Base-by-base conservation (phyloP, 2,113 vertebrate genomes). In the Speoplatyrhinus poulsoni region DNA sequence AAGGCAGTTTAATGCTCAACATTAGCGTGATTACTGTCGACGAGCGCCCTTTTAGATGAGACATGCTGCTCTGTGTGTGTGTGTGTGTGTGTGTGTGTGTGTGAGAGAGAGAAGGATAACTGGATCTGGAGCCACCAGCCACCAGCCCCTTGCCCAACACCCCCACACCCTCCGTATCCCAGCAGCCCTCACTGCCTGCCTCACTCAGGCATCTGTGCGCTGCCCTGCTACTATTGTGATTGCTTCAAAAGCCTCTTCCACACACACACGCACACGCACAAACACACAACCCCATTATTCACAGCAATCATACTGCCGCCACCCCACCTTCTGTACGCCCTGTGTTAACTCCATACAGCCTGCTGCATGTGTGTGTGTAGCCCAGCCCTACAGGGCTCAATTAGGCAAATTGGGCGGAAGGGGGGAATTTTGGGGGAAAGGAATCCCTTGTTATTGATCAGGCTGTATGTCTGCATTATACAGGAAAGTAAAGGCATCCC, bases 191-290 rank as follows among this genome's bases (percentile, higher is more conserved):
- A 86, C 86, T 89, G 86, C 84, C 83, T 87, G 70, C 63, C 73
- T 89, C 66, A 84, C 85, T 72, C 8, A 73, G 85, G 89, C 90
- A 88, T 90, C 87, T 91, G 90, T 85, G 88, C 16, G 60, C 71
- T 83, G 78, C 80, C 75, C 84, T 57, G 62, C 82, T 82, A 87
- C 88, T 84, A 91, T 92, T 91, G 90, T 91, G 85, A 89, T 86
- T 63, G 50, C 65, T 77, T 90, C 87, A 91, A 91, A 91, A 88
- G 86, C 13, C 73, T 41, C 72, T 79, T 70, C 60, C 68, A 72
- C 63, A 52, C 84, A 80, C 26, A 26, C 26, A 26, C 26, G 26
- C 26, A 26, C 26, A 2, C 2, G 26, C 26, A 26, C 26, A 26
- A 26, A 85, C 86, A 70, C 67, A 76, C 78, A 41, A 67, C 81